Evolutionary conservation across 2,797 vertebrate species (phyloP), one percentile per base, ranked within the genome.

Genomic region (Siniperca scherzeri): DNA sequence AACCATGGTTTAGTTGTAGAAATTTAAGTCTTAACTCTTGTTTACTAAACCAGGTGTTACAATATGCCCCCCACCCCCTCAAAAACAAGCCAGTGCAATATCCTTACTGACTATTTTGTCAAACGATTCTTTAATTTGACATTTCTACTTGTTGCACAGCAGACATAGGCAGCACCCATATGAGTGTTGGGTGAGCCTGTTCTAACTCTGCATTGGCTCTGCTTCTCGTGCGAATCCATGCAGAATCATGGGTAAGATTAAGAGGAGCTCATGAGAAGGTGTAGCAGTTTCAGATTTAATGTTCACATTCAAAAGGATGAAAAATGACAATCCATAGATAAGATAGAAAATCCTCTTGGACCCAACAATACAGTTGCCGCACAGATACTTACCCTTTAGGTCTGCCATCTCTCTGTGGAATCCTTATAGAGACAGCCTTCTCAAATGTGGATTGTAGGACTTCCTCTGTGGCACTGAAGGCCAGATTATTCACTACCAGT

Each of bases 401-500:
- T 83, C 97, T 95, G 78, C 98, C 98, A 68, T 98, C 97, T 92
- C 94, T 97, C 87, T 98, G 97, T 84, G 97, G 97, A 88, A 99
- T 93, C 90, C 96, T 97, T 87, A 99, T 96, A 1, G 96, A 94
- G 7, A 97, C 94, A 0, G 98, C 97, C 81, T 99, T 99, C 74
- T 98, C 98, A 87, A 99, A 99, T 3, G 97, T 81, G 59, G 97
- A 96, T 78, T 98, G 98, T 0, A 99, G 94, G 25, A 91, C 91
- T 1, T 97, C 98, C 89, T 99, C 98, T 69, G 97, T 97, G 1
- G 97, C 98, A 71, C 88, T 97, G 3, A 98, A 99, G 0, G 98
- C 90, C 0, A 99, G 96, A 83, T 99, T 99, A 92, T 98, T 99
- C 76, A 99, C 97, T 40, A 99, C 95, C 46, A 99, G 92, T 0